Evolutionary conservation across 53 echinoderm and acorn worm species (phyloP).

Genomic region (Holothuria leucospilota): DNA sequence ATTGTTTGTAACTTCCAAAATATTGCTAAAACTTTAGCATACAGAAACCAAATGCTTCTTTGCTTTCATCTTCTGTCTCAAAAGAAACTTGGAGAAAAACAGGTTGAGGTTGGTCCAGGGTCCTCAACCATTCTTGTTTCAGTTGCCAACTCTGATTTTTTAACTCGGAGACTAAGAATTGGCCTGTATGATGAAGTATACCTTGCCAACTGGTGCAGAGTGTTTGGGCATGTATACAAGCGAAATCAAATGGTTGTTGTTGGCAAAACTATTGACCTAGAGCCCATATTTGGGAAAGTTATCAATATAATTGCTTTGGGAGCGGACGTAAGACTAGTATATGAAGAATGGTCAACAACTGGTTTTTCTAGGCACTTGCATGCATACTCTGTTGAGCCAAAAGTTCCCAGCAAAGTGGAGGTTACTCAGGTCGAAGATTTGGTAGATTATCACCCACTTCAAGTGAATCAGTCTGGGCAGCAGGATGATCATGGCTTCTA

Average conservation of each 20-base stretch:
- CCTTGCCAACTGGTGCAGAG: conserved; percentile 55
- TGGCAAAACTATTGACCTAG: neutral
- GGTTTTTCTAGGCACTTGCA: conserved; percentile 33
- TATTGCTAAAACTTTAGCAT: conserved; percentile 46
- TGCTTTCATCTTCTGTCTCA: conserved; percentile 39
- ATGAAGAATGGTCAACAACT: conserved; percentile 14
- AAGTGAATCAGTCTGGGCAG: conserved; percentile 18
- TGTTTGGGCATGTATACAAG: conserved; percentile 40
- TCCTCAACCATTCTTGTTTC: conserved; percentile 39
- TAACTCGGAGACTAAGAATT: conserved; percentile 1
- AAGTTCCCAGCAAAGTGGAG: neutral
- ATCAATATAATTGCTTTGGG: conserved; percentile 23
- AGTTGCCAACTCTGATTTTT: conserved; percentile 21
- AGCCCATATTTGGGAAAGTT: conserved; percentile 40
- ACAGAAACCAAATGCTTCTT: conserved; percentile 22
- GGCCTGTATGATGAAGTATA: conserved; percentile 46
- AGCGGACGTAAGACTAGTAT: conserved; percentile 3
- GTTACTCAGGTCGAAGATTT: conserved; percentile 27
- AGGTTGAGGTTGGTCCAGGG: conserved; percentile 55
- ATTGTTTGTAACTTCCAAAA: conserved; percentile 51
- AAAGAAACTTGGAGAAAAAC: conserved; percentile 2
- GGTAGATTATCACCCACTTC: conserved; percentile 17
- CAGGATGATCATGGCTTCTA: neutral
- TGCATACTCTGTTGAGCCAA: conserved; percentile 6
- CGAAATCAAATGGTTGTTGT: conserved; percentile 16